Evolutionary conservation across 1,140 invertebrate genomes (phyloP), one percentile per base, ranked within the genome.

Genomic region (Eciton burchellii): DNA sequence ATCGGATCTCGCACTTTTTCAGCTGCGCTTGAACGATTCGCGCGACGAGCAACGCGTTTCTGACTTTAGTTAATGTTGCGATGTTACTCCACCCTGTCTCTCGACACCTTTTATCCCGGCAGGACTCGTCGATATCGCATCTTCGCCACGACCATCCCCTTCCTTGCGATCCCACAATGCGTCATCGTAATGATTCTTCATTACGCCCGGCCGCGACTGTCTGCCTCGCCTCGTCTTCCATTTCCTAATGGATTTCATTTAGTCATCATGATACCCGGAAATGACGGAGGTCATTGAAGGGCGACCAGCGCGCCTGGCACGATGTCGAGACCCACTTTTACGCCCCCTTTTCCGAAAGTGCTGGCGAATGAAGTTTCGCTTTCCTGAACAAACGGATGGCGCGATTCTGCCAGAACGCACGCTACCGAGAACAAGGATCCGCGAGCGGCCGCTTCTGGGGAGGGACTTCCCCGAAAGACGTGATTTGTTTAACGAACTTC

Each of bases 181-280:
- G 72, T 82, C 66, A 79, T 76, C 52, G 57, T 65, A 77, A 86
- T 77, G 74, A 86, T 88, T 86, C 88, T 88, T 85, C 81, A 81
- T 84, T 72, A 77, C 68, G 12, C 56, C 54, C 35, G 29, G 21
- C 52, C 21, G 14, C 49, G 21, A 56, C 68, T 84, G 45, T 12
- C 54, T 16, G 16, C 49, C 24, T 19, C 47, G 12, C 56, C 74
- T 29, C 56, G 56, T 70, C 52, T 70, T 52, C 47, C 47, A 62
- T 86, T 63, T 81, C 52, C 47, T 81, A 88, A 88, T 88, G 81
- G 87, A 88, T 88, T 85, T 88, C 68, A 85, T 87, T 88, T 82
- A 84, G 72, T 71, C 57, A 77, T 24, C 57, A 56, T 56, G 63
- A 14, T 52, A 76, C 54, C 35, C 52, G 45, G 49, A 62, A 68